These are phyloP conservation scores for Catocala fraxini DNA, from an alignment of 2,888 invertebrate species.

Conservation along the genomic window DNA sequence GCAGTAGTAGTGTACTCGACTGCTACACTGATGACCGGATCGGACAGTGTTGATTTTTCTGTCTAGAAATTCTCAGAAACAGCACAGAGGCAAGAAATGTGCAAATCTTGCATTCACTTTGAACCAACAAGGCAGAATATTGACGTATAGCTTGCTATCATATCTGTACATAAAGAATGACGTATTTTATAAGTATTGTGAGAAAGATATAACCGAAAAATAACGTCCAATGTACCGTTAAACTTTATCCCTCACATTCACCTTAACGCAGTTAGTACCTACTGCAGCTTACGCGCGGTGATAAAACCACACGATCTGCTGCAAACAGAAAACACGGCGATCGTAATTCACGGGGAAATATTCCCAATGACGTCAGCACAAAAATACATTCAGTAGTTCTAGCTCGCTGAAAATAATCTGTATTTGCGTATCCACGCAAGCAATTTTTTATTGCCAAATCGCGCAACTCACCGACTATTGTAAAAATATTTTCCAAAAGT, in stretches of 20 bases:
- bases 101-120: too few relatives aligned
- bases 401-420: slow-evolving; percentile 52
- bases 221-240: slow-evolving; percentile 5
- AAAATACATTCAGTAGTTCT: slow-evolving; percentile 57
- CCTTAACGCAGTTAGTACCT: slow-evolving; percentile 13
- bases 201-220: slow-evolving; percentile 6
- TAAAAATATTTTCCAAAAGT: too few relatives aligned
- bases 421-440: slow-evolving; percentile 1
- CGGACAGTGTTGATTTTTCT: too few relatives aligned
- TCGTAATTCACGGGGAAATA: slow-evolving; percentile 58
- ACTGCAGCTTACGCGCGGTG: slow-evolving; percentile 20
- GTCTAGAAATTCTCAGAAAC: too few relatives aligned
- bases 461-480: neutral
- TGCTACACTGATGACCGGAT: too few relatives aligned
- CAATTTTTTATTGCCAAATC: neutral
- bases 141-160: too few relatives aligned
- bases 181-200: too few relatives aligned
- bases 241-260: slow-evolving; percentile 4
- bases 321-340: slow-evolving; percentile 37
- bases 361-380: slow-evolving; percentile 55
- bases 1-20: too few relatives aligned
- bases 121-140: too few relatives aligned
- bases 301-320: slow-evolving; percentile 40
- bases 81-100: too few relatives aligned
- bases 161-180: too few relatives aligned